A percentile compares a stretch with the other conserved stretches of the same genome.
Conservation (phyloP, 2,113 vertebrate genomes). For the Coptodon rendalli region DNA sequence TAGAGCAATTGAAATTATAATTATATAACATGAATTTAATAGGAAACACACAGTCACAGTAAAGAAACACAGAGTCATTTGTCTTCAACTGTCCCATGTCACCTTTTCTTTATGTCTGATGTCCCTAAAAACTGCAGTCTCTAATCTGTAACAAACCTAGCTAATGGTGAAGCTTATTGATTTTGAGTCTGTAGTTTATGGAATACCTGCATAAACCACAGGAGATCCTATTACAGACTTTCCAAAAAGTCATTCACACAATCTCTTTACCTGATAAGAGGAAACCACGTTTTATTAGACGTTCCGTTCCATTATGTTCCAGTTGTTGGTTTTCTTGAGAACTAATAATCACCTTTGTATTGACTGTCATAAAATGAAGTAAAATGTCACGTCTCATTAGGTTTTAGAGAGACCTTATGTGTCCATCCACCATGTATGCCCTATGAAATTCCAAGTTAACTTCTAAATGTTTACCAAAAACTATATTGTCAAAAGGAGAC, state of each 20-base stretch:
- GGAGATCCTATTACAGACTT: background rate
- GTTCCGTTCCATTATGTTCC: rapidly evolving
- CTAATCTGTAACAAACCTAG: background rate
- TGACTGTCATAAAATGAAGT: background rate
- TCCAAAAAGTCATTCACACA: background rate
- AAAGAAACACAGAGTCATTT: background rate
- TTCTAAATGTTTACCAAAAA: background rate
- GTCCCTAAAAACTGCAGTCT: background rate
- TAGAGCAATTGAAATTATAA: background rate
- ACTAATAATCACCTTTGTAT: rapidly evolving
- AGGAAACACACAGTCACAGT: background rate
- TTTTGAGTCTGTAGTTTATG: background rate
- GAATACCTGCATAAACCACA: background rate
- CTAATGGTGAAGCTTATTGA: background rate
- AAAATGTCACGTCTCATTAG: background rate
- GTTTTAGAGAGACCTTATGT: background rate
- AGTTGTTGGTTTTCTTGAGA: background rate
- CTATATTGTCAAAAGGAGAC: background rate
- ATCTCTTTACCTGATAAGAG: background rate
- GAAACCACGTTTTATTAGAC: background rate
- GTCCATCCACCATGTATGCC: background rate
- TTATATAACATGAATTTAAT: background rate
- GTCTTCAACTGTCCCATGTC: background rate
- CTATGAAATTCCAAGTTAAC: background rate
- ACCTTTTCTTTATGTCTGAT: background rate